Evolutionary conservation across 2,113 vertebrate genomes (phyloP).

Genomic region (Burhinus oedicnemus): DNA sequence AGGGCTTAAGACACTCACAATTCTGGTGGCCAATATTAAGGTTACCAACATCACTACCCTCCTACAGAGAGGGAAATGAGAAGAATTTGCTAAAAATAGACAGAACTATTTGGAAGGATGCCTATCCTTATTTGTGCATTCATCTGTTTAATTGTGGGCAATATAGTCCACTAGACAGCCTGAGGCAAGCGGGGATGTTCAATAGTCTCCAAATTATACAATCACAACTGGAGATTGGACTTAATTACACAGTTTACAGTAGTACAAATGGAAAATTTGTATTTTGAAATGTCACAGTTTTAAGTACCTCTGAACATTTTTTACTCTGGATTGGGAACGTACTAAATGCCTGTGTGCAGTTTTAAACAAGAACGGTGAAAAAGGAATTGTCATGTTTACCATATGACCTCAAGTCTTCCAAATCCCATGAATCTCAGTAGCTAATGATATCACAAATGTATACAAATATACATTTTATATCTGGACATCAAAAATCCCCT

Average conservation of each 20-base stretch:
- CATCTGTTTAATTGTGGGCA: conserved; percentile 64
- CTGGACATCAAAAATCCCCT: neutral
- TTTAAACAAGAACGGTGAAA: neutral
- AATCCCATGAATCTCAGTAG: neutral
- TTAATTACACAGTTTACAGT: neutral
- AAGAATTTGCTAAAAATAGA: conserved; percentile 62
- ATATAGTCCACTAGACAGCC: conserved; percentile 35
- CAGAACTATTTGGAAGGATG: conserved; percentile 42
- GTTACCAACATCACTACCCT: conserved; percentile 12
- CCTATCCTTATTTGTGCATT: conserved; percentile 51
- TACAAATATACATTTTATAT: neutral
- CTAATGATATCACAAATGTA: neutral
- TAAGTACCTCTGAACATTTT: neutral
- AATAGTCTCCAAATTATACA: neutral
- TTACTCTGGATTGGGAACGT: neutral
- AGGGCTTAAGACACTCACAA: neutral
- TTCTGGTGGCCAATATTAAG: neutral
- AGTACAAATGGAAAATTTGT: neutral
- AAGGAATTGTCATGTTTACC: neutral
- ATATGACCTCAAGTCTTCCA: neutral
- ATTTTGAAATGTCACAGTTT: neutral
- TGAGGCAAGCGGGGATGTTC: neutral
- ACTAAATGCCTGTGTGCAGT: neutral
- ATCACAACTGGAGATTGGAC: neutral
- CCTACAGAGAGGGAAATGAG: conserved; percentile 54